A percentile compares a stretch with the other conserved stretches of the same genome.
Evolutionary conservation across 2,888 invertebrate genomes (phyloP).

Genomic region (Ophonus ardosiacus): DNA sequence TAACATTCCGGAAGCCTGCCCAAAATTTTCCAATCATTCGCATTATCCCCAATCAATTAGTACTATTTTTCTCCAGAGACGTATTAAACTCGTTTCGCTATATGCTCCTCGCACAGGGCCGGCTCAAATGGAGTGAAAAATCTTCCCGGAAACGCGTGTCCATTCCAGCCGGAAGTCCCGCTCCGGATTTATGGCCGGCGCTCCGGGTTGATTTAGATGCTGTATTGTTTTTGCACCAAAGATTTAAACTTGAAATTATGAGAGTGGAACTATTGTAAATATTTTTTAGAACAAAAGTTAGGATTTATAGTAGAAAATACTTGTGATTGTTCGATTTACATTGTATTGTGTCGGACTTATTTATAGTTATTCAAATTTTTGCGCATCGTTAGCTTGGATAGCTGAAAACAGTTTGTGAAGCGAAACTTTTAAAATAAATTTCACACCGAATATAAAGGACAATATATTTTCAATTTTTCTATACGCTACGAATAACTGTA

Average conservation of each 20-base stretch:
- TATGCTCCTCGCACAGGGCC: background rate
- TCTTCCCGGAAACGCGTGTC: conserved; percentile 58
- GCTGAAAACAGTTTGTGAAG: background rate
- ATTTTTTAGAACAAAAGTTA: conserved; percentile 41
- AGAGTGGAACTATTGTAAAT: conserved; percentile 45
- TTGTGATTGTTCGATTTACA: conserved; percentile 17
- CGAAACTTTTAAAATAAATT: conserved; percentile 1
- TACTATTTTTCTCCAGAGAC: background rate
- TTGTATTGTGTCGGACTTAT: conserved; percentile 16
- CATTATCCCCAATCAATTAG: conserved; percentile 34
- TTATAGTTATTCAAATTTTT: conserved; percentile 11
- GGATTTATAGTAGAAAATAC: conserved; percentile 28
- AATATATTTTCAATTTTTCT: background rate
- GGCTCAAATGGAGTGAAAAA: conserved; percentile 62
- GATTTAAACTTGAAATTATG: conserved; percentile 50
- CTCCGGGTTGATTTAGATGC: conserved; percentile 34
- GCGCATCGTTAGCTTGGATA: conserved; percentile 9
- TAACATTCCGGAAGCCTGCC: background rate
- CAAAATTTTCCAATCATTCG: background rate
- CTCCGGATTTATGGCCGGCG: conserved; percentile 49
- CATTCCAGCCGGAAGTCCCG: conserved; percentile 53
- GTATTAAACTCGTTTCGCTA: background rate
- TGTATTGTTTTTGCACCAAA: conserved; percentile 46
- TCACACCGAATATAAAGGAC: background rate
- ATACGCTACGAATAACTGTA: background rate